Conservation (phyloP, 1,140 invertebrate species). For the Heterodera carotae region DNA sequence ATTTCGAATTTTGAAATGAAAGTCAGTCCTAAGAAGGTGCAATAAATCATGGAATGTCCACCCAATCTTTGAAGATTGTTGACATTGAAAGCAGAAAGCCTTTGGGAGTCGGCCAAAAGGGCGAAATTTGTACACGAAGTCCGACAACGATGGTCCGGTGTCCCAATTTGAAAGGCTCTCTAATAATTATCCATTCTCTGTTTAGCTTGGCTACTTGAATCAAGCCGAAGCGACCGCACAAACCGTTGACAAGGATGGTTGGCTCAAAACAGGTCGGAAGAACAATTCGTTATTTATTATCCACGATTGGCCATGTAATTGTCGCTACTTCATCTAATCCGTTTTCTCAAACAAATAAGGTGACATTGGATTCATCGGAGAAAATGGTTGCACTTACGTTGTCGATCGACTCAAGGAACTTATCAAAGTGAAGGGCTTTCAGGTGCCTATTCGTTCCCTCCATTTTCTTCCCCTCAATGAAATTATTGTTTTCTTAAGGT, state of each 20-base stretch:
- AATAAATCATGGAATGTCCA: neutral
- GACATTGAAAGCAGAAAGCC: constrained; percentile 42
- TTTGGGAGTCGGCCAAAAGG: constrained; percentile 35
- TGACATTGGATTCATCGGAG: constrained; percentile 78
- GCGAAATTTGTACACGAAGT: constrained; percentile 46
- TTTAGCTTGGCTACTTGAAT: constrained; percentile 53
- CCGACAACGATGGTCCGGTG: constrained; percentile 48
- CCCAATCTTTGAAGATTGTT: constrained; percentile 41
- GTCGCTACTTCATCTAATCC: no score
- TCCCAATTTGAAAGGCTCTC: neutral
- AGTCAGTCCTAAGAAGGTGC: constrained; percentile 12
- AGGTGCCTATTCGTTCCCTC: constrained; percentile 67
- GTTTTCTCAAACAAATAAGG: no score
- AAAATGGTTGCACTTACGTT: constrained; percentile 73
- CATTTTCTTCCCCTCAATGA: neutral
- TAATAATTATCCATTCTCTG: neutral
- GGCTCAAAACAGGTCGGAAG: constrained; percentile 77
- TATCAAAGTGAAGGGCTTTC: constrained; percentile 81
- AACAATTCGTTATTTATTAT: neutral
- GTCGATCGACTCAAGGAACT: constrained; percentile 84
- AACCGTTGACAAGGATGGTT: constrained; percentile 74
- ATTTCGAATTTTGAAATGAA: constrained; percentile 53
- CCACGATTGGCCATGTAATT: neutral
- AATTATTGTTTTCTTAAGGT: constrained; percentile 72
- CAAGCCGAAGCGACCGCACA: constrained; percentile 65